Conservation (phyloP, 2,888 invertebrate species). For the Eilema sororculum region DNA sequence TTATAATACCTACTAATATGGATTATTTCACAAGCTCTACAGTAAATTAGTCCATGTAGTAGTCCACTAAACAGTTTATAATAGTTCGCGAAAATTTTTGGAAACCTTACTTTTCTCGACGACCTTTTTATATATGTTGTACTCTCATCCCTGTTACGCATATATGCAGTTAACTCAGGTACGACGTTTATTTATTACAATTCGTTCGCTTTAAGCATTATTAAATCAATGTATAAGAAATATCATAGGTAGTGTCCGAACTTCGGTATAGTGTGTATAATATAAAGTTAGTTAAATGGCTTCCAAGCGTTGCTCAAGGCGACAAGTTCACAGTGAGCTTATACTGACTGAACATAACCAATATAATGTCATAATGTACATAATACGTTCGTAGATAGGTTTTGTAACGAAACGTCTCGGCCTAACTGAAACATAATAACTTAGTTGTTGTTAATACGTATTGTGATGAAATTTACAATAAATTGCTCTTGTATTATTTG, state of each 20-base stretch:
- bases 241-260: constrained; percentile 42
- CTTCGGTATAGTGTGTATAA: constrained; percentile 36
- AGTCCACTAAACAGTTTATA: too few relatives aligned
- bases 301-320: constrained; percentile 70
- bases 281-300: constrained; percentile 53
- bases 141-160: too few relatives aligned
- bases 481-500: constrained; percentile 61
- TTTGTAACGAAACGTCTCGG: constrained; percentile 66
- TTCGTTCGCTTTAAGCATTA: not conserved
- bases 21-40: too few relatives aligned
- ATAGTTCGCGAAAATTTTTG: too few relatives aligned
- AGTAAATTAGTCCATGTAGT: too few relatives aligned
- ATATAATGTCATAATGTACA: constrained; percentile 59
- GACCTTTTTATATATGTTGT: too few relatives aligned
- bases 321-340: constrained; percentile 49
- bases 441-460: constrained; percentile 68
- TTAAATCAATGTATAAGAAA: constrained; percentile 17
- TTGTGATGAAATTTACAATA: constrained; percentile 69
- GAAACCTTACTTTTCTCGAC: too few relatives aligned
- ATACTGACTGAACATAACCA: constrained; percentile 53
- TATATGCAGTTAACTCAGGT: not conserved
- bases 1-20: too few relatives aligned
- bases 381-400: constrained; percentile 65
- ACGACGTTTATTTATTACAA: not conserved
- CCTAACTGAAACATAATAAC: constrained; percentile 68